Base-by-base conservation (phyloP, 2,113 vertebrate genomes). In the Notarius lentiginosus region DNA sequence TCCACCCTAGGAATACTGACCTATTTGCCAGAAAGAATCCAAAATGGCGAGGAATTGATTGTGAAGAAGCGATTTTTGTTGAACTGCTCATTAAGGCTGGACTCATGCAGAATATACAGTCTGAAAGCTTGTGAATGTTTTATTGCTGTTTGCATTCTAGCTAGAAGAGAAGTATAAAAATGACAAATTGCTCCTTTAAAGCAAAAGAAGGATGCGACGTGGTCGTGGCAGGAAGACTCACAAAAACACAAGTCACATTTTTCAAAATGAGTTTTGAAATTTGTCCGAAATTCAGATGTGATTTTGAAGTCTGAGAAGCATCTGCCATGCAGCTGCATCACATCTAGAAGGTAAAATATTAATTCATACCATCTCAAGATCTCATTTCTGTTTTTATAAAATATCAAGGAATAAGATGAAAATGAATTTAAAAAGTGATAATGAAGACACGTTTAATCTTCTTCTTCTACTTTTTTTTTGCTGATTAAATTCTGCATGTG, bases 381-480 rank as follows among this genome's bases (percentile, higher is more conserved):
- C 41, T 24, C 47, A 51, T 11, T 76, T n/a, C 22, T n/a, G 49
- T 15, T 53, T 76, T 76, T 49, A 34, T 47, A 47, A 41, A 73
- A 41, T 20, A 17, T 10, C 11, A 7, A 22, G 41, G 41, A 77
- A 20, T 72, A 49, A 70, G 49, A 80, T 34, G 7, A 34, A 72
- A 73, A 49, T 65, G 24, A 73, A 51, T 53, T 55, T 4, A 49
- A 79, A 24, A 60, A 17, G 82, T 82, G 83, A 85, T 85, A 76
- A 89, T 87, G 83, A 89, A 85, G 79, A 85, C 9, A 34, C 77
- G 60, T n/a, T 20, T 6, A 49, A 30, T 73, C 49, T 72, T 34
- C 61, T 83, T 47, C 68, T 72, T 22, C 20, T 20, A 5, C 20
- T 56, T n/a, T 75, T 49, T 18, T 61, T 63, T 75, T 7, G n/a